These are phyloP conservation scores for Oreohelix idahoensis DNA, from an alignment of 1,140 invertebrate genomes.

Conservation along the genomic window DNA sequence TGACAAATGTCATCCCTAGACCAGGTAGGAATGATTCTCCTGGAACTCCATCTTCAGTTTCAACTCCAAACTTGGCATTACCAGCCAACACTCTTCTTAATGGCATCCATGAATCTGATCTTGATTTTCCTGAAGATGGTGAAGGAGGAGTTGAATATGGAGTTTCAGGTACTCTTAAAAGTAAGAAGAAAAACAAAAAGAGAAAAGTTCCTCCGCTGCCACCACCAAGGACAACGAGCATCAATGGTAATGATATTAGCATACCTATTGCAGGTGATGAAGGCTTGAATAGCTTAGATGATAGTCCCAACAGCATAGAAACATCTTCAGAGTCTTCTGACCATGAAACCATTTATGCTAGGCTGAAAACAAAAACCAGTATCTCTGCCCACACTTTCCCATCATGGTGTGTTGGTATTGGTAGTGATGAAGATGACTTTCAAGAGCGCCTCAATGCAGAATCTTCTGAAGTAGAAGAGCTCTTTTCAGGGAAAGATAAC, in stretches of 20 bases:
- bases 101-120: background rate
- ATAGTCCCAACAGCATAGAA: background rate
- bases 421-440: constrained; percentile 58
- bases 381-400: constrained; percentile 54
- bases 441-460: constrained; percentile 30
- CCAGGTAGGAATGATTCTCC: constrained; percentile 35
- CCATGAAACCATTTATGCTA: constrained; percentile 58
- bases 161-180: background rate
- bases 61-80: constrained; percentile 16
- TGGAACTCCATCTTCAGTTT: constrained; percentile 7
- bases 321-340: constrained; percentile 60
- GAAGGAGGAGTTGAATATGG: constrained; percentile 5
- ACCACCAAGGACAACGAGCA: constrained; percentile 54
- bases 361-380: constrained; percentile 56
- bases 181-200: constrained; percentile 25
- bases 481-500: constrained; percentile 31
- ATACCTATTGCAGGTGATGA: background rate
- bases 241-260: constrained; percentile 12
- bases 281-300: background rate
- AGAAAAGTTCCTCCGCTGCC: constrained; percentile 44
- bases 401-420: constrained; percentile 49
- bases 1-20: constrained; percentile 63
- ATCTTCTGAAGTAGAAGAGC: constrained; percentile 36
- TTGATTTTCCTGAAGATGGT: background rate
- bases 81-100: background rate